A percentile compares a stretch with the other conserved stretches of the same genome.
phyloP scores from a whole-genome alignment of 2,888 invertebrate species.

The Ichneumon xanthorius region DNA sequence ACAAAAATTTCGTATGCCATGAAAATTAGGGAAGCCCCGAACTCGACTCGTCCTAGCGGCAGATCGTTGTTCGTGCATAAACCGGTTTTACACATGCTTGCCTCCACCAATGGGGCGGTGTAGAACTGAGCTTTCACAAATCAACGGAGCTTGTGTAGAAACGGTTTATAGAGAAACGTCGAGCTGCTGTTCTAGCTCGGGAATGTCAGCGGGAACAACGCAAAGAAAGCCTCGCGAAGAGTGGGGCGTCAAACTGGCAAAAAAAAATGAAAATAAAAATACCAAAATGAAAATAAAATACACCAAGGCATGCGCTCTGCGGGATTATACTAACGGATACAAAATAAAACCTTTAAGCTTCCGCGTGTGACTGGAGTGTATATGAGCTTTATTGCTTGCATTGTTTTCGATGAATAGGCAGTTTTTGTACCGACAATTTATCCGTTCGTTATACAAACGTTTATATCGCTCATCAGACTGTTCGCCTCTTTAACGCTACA shows the following conservation, averaged over 20 bases:
- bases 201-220: slow-evolving; percentile 44
- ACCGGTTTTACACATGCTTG: too few relatives aligned
- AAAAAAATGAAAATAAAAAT: background rate
- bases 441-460: slow-evolving; percentile 13
- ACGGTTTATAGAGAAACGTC: too few relatives aligned
- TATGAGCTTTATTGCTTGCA: slow-evolving; percentile 28
- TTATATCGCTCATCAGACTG: slow-evolving; percentile 41
- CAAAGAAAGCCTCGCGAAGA: slow-evolving; percentile 28
- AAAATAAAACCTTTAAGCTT: slow-evolving; percentile 13
- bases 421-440: background rate
- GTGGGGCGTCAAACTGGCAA: slow-evolving; percentile 34
- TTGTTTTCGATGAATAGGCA: slow-evolving; percentile 23
- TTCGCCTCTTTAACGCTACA: slow-evolving; percentile 17
- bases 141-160: too few relatives aligned
- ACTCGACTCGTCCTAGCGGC: background rate
- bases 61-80: too few relatives aligned
- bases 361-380: slow-evolving; percentile 9
- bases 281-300: slow-evolving; percentile 25
- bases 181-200: background rate
- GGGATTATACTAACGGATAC: slow-evolving; percentile 25
- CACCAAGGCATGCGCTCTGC: slow-evolving; percentile 47
- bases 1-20: slow-evolving; percentile 55
- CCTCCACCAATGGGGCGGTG: too few relatives aligned
- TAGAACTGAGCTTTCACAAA: too few relatives aligned
- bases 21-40: slow-evolving; percentile 17